Evolutionary conservation across 1,140 invertebrate genomes (phyloP), one percentile per base, ranked within the genome.

Genomic region (Rhopalosiphum maidis): DNA sequence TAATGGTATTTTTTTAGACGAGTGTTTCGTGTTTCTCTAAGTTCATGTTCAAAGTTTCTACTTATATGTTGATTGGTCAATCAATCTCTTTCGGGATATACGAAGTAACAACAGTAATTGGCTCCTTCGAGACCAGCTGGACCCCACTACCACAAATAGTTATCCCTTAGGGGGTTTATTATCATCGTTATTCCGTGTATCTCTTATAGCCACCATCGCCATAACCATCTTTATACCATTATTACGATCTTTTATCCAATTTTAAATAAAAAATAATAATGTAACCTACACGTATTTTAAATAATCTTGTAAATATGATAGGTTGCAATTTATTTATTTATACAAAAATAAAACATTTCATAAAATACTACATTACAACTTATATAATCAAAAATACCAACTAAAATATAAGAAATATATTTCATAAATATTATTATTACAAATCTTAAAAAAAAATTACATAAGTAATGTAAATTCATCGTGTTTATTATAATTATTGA

Each of bases 1-100:
- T 77, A 77, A n/a, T 77, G 60, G 60, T 77, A 18, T 77, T 87
- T 87, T 87, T 54, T 35, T 90, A 37, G n/a, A 60, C 22, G 87
- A 89, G 23, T 30, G 48, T 54, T 89, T 89, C 87, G 30, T 85
- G 35, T 87, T 87, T 55, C 87, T 51, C 18, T 54, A 15, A 55
- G 88, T 90, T 90, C 88, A 41, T 18, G 89, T 41, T 43, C 23
- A 43, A 90, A 68, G 23, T 90, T 90, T 90, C 37, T 43, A 41
- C 54, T 90, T 68, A 90, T 68, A 68, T 90, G 89, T 68, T 90
- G 89, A 90, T 90, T 90, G 89, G 89, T 68, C 89, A 90, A 90
- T 90, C 89, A 68, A 90, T 90, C 89, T 90, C 55, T 60, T 90
- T 60, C 55, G 88, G 35, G 35, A 55, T 89, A 89, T 68, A 90